Evolutionary conservation across 2,113 vertebrate genomes (phyloP).

Genomic region (Alethe castanea): DNA sequence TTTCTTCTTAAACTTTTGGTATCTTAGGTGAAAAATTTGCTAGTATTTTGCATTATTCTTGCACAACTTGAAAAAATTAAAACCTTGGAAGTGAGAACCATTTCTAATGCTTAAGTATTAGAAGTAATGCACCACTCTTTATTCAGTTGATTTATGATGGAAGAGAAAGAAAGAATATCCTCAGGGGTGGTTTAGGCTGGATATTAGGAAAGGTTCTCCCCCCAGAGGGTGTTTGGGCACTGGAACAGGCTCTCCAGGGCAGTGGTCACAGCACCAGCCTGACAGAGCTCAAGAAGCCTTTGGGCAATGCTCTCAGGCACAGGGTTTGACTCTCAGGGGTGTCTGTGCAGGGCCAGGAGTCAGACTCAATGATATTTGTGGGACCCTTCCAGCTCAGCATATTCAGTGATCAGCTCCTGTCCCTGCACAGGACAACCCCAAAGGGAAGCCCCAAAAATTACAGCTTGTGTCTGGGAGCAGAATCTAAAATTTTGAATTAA

Average conservation of each 20-base stretch:
- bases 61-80: neutral
- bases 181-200: neutral
- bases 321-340: neutral
- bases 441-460: neutral
- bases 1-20: neutral
- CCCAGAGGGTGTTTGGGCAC: fast-evolving
- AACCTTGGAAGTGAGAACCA: neutral
- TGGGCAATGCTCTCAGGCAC: neutral
- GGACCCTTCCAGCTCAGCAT: neutral
- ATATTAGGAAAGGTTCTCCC: neutral
- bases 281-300: fast-evolving
- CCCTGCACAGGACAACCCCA: neutral
- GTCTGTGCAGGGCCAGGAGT: neutral
- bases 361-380: fast-evolving
- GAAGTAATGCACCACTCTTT: neutral
- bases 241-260: neutral
- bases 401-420: neutral
- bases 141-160: neutral
- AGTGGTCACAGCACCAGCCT: neutral
- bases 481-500: neutral
- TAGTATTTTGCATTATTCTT: neutral
- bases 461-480: neutral
- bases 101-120: neutral
- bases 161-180: neutral
- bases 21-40: neutral